Percentiles rank a stretch among this genome's conserved stretches.
phyloP scores from a whole-genome alignment of 2,113 vertebrate genomes.

The Dolichotis patagonum region DNA sequence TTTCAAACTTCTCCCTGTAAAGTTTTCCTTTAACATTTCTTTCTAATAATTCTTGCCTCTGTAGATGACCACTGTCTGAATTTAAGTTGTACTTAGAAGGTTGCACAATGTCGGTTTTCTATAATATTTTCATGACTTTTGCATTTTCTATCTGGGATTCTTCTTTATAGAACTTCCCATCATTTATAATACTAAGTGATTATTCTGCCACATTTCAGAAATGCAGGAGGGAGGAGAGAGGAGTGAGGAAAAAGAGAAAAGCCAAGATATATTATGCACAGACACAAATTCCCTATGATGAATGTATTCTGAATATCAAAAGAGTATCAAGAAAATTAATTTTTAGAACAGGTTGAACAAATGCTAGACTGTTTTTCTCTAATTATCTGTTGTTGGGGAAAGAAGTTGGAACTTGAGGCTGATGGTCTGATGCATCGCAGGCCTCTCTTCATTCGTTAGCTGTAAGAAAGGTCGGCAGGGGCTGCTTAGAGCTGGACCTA shows the following conservation, averaged over 20 bases:
- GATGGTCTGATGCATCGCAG: neutral
- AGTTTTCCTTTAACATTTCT: neutral
- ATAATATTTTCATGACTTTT: neutral
- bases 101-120: neutral
- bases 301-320: neutral
- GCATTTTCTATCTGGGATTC: neutral
- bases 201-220: neutral
- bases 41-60: neutral
- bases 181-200: neutral
- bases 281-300: neutral
- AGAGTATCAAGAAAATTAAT: neutral
- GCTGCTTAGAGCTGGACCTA: neutral
- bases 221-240: neutral
- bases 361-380: neutral
- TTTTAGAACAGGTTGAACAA: neutral
- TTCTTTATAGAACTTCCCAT: neutral
- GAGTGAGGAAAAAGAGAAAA: neutral
- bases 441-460: neutral
- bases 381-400: neutral
- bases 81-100: neutral
- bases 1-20: neutral
- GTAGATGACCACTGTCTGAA: neutral
- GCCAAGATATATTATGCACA: neutral
- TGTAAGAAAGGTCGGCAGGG: neutral
- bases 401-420: neutral